A percentile compares a stretch with the other conserved stretches of the same genome.
Conservation (phyloP, 2,888 invertebrate genomes). For the Leptinotarsa haldemani region DNA sequence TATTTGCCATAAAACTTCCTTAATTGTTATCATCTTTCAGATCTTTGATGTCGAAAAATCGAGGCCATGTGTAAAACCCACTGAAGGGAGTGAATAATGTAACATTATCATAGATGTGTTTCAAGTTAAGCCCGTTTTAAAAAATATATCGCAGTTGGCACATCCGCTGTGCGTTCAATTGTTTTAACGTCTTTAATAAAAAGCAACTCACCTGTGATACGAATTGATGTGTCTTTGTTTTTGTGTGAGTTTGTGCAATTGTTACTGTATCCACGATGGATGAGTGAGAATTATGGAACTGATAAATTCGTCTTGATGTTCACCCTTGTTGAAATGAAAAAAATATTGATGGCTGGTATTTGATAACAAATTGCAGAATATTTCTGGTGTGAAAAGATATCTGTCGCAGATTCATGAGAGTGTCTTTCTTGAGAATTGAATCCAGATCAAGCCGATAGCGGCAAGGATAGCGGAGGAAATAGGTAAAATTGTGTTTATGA, state of each 20-base stretch:
- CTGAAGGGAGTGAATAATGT: neutral
- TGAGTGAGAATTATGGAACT: neutral
- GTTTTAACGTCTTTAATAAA: constrained; percentile 8
- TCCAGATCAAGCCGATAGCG: too few relatives aligned
- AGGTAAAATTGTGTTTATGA: too few relatives aligned
- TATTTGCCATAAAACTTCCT: neutral
- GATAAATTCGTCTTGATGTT: neutral
- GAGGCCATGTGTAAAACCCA: neutral
- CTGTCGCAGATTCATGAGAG: too few relatives aligned
- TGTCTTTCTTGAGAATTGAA: too few relatives aligned
- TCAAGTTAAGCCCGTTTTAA: neutral
- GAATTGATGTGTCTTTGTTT: constrained; percentile 14
- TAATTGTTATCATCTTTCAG: neutral
- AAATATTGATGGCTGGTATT: too few relatives aligned
- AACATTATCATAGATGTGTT: constrained; percentile 5
- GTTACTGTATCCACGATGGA: neutral
- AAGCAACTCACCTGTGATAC: neutral
- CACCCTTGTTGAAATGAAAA: neutral
- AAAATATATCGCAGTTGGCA: constrained; percentile 4
- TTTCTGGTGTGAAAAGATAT: too few relatives aligned
- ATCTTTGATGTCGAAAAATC: neutral
- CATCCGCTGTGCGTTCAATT: constrained; percentile 1
- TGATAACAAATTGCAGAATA: too few relatives aligned
- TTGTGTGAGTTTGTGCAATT: neutral
- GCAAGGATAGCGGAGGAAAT: too few relatives aligned